phyloP scores from a whole-genome alignment of 2,113 vertebrate species.

The Strigops habroptila region DNA sequence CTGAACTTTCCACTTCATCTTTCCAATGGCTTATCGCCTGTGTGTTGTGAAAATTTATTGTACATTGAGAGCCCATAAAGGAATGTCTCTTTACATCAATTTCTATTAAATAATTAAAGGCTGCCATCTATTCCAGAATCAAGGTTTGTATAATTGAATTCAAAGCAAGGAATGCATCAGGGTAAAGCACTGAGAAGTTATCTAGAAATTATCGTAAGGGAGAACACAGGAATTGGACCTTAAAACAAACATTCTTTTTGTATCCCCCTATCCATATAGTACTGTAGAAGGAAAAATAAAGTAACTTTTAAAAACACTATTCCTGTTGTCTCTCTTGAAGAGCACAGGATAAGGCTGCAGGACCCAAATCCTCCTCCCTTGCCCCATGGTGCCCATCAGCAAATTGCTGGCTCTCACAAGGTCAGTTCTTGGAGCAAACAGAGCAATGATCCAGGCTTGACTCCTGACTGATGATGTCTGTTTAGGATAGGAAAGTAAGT shows the following conservation, averaged over 20 bases:
- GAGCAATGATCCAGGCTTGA: background rate
- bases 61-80: background rate
- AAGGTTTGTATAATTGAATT: background rate
- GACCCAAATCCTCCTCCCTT: background rate
- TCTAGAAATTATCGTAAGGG: background rate
- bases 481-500: background rate
- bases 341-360: rapidly evolving
- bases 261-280: background rate
- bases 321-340: background rate
- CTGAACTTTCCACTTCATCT: background rate
- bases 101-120: conserved; percentile 37
- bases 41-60: background rate
- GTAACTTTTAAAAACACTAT: background rate
- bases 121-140: background rate
- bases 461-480: background rate
- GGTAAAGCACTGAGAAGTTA: background rate
- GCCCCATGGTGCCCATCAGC: rapidly evolving
- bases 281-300: background rate
- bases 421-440: background rate
- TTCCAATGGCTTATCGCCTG: background rate
- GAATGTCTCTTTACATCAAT: background rate
- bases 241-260: background rate
- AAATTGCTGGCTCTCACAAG: background rate
- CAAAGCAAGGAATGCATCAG: background rate
- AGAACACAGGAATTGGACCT: background rate